phyloP scores from a whole-genome alignment of 1,140 invertebrate genomes.

The Camponotus floridanus region DNA sequence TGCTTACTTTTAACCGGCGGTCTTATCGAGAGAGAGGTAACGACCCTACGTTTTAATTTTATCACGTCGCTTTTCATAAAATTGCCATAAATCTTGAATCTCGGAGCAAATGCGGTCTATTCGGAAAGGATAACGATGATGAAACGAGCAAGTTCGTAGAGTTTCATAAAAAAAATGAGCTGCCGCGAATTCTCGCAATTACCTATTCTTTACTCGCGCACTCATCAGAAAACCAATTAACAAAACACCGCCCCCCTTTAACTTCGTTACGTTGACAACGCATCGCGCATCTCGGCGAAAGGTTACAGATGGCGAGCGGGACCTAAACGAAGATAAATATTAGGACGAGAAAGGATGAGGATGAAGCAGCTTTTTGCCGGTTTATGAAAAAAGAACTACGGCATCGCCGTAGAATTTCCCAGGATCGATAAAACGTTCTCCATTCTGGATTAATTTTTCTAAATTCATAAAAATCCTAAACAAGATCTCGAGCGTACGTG shows the following conservation, averaged over 20 bases:
- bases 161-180: conserved; percentile 21
- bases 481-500: not conserved
- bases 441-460: not conserved
- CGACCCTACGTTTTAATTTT: conserved; percentile 7
- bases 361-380: not conserved
- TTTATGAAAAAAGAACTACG: conserved; percentile 30
- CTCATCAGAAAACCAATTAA: conserved; percentile 47
- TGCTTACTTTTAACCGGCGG: not conserved
- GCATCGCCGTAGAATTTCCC: conserved; percentile 1
- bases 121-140: not conserved
- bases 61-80: conserved; percentile 26
- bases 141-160: not conserved
- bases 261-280: conserved; percentile 26
- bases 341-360: conserved; percentile 2
- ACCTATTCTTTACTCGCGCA: conserved; percentile 28
- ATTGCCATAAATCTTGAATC: conserved; percentile 34
- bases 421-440: conserved; percentile 31
- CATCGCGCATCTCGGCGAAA: conserved; percentile 11
- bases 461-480: conserved; percentile 17
- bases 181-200: conserved; percentile 7
- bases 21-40: not conserved
- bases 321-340: conserved; percentile 47
- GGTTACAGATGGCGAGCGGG: not conserved
- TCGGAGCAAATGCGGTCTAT: not conserved
- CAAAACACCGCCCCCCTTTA: not conserved